Percentiles rank a stretch among this genome's conserved stretches.
Evolutionary conservation across 2,113 vertebrate species (phyloP).

Genomic region (Opisthocomus hoazin): DNA sequence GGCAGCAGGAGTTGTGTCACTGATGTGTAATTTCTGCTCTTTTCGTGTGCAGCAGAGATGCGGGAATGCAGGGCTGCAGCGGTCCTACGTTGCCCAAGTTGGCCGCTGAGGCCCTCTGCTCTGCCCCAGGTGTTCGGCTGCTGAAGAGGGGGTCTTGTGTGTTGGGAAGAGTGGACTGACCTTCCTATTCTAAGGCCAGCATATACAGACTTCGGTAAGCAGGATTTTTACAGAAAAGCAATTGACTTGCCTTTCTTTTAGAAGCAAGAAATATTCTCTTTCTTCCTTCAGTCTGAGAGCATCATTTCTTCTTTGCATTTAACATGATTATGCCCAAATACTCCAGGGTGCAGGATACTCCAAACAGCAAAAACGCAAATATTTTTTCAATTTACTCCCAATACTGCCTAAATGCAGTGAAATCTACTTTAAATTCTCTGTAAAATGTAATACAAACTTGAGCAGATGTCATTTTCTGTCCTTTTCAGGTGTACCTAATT

Average conservation of each 20-base stretch:
- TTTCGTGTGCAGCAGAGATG: fast-evolving
- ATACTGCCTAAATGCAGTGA: not conserved
- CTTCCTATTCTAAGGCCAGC: not conserved
- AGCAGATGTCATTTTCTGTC: not conserved
- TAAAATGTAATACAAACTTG: not conserved
- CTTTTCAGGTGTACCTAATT: not conserved
- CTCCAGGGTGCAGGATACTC: not conserved
- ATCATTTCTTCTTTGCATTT: not conserved
- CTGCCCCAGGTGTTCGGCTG: not conserved
- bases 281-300: not conserved
- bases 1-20: not conserved
- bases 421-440: not conserved
- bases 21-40: not conserved
- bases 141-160: not conserved
- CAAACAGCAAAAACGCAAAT: not conserved
- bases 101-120: not conserved
- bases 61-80: fast-evolving
- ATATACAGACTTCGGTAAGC: not conserved
- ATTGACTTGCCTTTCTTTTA: not conserved
- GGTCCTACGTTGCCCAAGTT: fast-evolving
- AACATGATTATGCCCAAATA: not conserved
- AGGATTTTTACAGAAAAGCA: not conserved
- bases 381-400: not conserved
- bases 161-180: not conserved
- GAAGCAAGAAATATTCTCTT: not conserved